Base-by-base conservation (phyloP, 2,888 invertebrate species). In the Pterostichus madidus region DNA sequence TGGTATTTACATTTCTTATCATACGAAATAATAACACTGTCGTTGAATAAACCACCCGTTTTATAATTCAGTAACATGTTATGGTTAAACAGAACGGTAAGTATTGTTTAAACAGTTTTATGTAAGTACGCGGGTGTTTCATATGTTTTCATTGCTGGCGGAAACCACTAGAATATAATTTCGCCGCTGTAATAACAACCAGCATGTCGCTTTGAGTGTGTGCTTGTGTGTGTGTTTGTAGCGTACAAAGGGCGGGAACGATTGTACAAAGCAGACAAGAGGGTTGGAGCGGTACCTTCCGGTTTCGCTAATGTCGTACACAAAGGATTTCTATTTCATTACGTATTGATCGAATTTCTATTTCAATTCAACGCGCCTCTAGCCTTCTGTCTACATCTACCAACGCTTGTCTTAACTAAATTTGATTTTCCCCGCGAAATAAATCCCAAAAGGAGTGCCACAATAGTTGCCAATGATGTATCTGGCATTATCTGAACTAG, bases 281-380 rank as follows among this genome's bases (percentile, higher is more conserved):
- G 53, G 44, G 15, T 80, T 7, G 53, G 39, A 68, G 53, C 68
- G 35, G 53, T 73, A 56, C 39, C 68, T 80, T 80, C 73, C 73
- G 52, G 39, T 73, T 78, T 44, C 78, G 56, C 46, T 80, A 80
- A 80, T 80, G 35, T 53, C 49, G 68, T 52, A 80, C 80, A 80
- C 80, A 80, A 80, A 80, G 80, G 80, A 68, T 46, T 68, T 52
- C 68, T 80, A 80, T 80, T 80, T 80, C 80, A 80, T 80, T 80
- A 80, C 80, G 71, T 80, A 80, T 80, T 80, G 80, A 80, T 80
- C 80, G 73, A 39, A 52, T 56, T 35, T 73, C 31, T 31, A 68
- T 46, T 68, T 68, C 11, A 32, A 68, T 73, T 73, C 56, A 17
- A n/a, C 56, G 44, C 56, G 73, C 56, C 73, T 4, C 7, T 32